These are phyloP conservation scores for Calyptomena viridis DNA, from an alignment of 2,113 vertebrate species.

Conservation along the genomic window DNA sequence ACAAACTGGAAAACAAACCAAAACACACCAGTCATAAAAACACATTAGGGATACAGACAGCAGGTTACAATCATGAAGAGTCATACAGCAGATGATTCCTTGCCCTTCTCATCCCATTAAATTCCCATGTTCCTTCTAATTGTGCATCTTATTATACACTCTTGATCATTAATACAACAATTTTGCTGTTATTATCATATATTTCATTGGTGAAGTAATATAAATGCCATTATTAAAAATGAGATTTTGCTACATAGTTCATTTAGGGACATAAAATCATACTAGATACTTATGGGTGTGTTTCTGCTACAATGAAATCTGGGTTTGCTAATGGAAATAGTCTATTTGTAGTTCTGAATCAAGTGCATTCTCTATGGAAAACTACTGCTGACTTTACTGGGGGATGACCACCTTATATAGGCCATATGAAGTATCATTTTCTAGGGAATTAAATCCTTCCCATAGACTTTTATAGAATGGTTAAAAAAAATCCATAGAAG, in stretches of 20 bases:
- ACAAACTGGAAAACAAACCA: slow-evolving; percentile 70
- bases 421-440: not conserved
- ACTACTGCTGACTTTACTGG: not conserved
- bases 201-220: not conserved
- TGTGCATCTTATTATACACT: slow-evolving; percentile 15
- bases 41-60: not conserved
- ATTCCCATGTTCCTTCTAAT: slow-evolving; percentile 36
- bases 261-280: not conserved
- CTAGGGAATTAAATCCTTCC: not conserved
- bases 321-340: not conserved
- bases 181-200: not conserved
- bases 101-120: slow-evolving; percentile 27
- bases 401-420: not conserved
- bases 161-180: slow-evolving; percentile 25
- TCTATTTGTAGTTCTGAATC: not conserved
- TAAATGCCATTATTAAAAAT: slow-evolving; percentile 32
- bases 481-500: not conserved
- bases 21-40: slow-evolving; percentile 20
- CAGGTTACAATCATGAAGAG: not conserved
- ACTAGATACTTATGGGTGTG: not conserved
- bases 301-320: not conserved
- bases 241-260: not conserved
- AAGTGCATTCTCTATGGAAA: not conserved
- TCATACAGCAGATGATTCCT: slow-evolving; percentile 17
- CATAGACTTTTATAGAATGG: not conserved